Evolutionary conservation across 2,888 invertebrate genomes (phyloP), one percentile per base, ranked within the genome.

Genomic region (Lasioglossum vierecki): DNA sequence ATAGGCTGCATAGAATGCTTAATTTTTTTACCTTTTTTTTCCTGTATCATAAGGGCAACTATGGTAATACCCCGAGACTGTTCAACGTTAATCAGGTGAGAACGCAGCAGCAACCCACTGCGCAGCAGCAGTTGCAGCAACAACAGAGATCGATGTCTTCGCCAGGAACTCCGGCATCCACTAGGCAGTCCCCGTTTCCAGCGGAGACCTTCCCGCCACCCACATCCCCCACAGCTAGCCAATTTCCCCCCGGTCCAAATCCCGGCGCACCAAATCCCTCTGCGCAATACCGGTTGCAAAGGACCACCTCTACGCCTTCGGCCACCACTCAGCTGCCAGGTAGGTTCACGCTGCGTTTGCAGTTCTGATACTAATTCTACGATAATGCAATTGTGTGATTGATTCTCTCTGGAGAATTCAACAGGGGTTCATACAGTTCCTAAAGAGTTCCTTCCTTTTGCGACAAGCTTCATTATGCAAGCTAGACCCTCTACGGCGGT

Each of bases 81-180:
- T 95, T 94, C 85, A 94, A 94, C 86, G 94, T 94, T 82, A 94
- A 95, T 79, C 95, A 95, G 89, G 93, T 95, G 90, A 95, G 96
- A 84, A 95, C 95, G 83, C 96, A 94, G 92, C 95, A 88, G 91
- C 95, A 95, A 83, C 97, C 90, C 46, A 88, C 89, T 35, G 79
- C 88, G 75, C 95, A 95, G 93, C 95, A 95, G 86, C 95, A 95
- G 89, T 68, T 86, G 89, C 95, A 94, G 92, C 96, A 95, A 95
- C 97, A 96, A 91, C 97, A 98, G 95, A 98, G 98, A 95, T 98
- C 98, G 49, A 98, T 98, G 98, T 96, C 98, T 92, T 95, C 95
- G 73, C 95, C 95, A 30, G 95, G 96, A 83, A 95, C 95, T 82
- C 94, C 95, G 86, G 95, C 95, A 88, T 95, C 95, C 88, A 95